Percentiles rank a stretch among this genome's conserved stretches.
These are phyloP conservation scores for Mesorhabditis belari DNA, from an alignment of 2,888 invertebrate species.

Conservation along the genomic window DNA sequence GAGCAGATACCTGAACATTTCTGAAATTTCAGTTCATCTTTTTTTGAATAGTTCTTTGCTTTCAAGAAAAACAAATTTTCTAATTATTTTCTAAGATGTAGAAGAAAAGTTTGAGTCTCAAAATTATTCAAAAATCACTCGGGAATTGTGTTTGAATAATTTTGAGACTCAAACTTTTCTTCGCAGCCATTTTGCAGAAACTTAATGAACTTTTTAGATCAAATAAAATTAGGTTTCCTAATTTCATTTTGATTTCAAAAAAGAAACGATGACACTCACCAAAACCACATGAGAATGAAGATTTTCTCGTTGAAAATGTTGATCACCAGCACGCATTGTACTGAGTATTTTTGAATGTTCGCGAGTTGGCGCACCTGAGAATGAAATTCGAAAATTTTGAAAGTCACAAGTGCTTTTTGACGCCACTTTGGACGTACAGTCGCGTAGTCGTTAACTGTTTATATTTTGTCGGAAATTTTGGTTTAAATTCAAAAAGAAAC, in stretches of 20 bases:
- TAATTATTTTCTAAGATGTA: too few species aligned
- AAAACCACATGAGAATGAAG: constrained; percentile 50
- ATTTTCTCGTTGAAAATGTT: constrained; percentile 53
- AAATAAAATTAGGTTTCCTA: neutral
- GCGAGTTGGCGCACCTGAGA: constrained; percentile 49
- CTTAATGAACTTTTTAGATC: neutral
- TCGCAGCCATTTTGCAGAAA: neutral
- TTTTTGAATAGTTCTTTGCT: neutral
- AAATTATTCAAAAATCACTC: too few species aligned
- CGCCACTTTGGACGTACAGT: too few species aligned
- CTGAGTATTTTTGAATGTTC: constrained; percentile 52
- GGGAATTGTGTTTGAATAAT: too few species aligned
- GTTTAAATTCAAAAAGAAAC: too few species aligned
- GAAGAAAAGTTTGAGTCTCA: too few species aligned
- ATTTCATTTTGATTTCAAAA: too few species aligned
- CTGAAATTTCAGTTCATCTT: too few species aligned
- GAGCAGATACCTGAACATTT: constrained; percentile 43
- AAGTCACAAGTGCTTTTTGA: neutral
- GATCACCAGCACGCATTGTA: constrained; percentile 52
- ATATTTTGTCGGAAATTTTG: neutral
- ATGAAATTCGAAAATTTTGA: neutral
- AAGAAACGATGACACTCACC: constrained; percentile 27
- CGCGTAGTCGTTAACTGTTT: too few species aligned
- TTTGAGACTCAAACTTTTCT: too few species aligned
- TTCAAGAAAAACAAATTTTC: too few species aligned